Evolutionary conservation across 2,888 invertebrate species (phyloP).

Genomic region (Amblyteles armatorius): DNA sequence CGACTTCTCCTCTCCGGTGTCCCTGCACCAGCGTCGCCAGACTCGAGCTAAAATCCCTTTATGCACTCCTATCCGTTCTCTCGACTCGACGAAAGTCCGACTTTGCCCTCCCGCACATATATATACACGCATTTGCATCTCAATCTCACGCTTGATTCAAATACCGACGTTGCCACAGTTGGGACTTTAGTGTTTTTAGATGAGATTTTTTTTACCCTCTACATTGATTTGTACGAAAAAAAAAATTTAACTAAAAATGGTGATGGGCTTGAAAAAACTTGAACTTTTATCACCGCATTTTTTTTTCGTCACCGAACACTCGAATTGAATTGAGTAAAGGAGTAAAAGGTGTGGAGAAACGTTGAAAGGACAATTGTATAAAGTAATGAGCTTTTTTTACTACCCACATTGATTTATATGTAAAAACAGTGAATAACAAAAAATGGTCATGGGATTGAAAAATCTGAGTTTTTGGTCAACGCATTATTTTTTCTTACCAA

Average conservation of each 20-base stretch:
- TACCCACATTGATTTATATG: constrained; percentile 41
- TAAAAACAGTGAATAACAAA: neutral
- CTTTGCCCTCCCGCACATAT: constrained; percentile 50
- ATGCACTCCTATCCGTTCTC: constrained; percentile 54
- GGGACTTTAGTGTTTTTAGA: neutral
- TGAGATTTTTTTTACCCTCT: constrained; percentile 13
- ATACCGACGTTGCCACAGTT: constrained; percentile 68
- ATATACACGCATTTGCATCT: constrained; percentile 78
- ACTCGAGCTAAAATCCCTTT: constrained; percentile 64
- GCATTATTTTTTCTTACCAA: neutral
- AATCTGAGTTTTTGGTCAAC: constrained; percentile 8
- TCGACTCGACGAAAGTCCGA: constrained; percentile 45
- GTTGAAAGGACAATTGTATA: too few species aligned
- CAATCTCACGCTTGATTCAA: constrained; percentile 80
- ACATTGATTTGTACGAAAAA: constrained; percentile 39
- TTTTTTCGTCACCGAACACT: neutral
- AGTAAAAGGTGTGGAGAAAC: too few species aligned
- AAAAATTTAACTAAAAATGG: neutral
- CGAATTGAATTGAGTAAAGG: neutral
- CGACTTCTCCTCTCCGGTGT: constrained; percentile 62
- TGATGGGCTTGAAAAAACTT: neutral
- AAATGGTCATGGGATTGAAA: neutral
- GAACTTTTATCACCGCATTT: constrained; percentile 9
- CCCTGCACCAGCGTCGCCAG: constrained; percentile 18
- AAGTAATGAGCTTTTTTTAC: constrained; percentile 1